A percentile compares a stretch with the other conserved stretches of the same genome.
Evolutionary conservation across 2,113 vertebrate genomes (phyloP).

Genomic region (Electrona antarctica): DNA sequence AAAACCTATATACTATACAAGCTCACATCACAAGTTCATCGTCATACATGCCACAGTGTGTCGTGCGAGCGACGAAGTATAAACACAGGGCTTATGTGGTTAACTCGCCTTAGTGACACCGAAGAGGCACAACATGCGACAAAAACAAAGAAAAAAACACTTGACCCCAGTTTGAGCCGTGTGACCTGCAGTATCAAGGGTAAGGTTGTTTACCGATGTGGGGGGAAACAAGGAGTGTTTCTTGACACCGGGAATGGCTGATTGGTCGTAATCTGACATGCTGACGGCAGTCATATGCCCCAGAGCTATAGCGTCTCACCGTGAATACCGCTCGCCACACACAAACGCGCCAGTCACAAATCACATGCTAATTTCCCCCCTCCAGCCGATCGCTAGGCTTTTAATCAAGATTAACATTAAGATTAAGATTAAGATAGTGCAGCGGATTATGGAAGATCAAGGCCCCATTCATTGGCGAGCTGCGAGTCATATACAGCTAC

Average conservation of each 20-base stretch:
- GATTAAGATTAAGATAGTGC: constrained; percentile 34
- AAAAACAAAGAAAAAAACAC: constrained; percentile 8
- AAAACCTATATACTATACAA: too few relatives aligned
- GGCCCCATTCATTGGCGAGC: constrained; percentile 27
- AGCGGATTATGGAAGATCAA: constrained; percentile 43
- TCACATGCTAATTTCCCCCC: constrained; percentile 53
- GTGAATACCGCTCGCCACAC: constrained; percentile 40
- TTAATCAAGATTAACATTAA: constrained; percentile 13
- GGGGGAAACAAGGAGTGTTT: neutral
- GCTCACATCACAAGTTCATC: too few relatives aligned
- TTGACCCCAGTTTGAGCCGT: constrained; percentile 32
- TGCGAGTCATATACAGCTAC: neutral
- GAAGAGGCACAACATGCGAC: constrained; percentile 42
- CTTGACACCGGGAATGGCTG: neutral
- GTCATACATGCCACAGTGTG: too few relatives aligned
- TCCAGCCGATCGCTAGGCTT: constrained; percentile 10
- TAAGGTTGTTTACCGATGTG: neutral
- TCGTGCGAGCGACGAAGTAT: too few relatives aligned
- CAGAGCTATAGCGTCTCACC: neutral
- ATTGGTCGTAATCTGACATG: constrained; percentile 24
- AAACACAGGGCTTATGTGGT: constrained; percentile 9
- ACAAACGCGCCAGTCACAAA: constrained; percentile 48
- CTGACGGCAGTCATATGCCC: constrained; percentile 38
- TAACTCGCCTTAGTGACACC: constrained; percentile 9
- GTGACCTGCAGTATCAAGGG: neutral